phyloP scores from a whole-genome alignment of 2,888 invertebrate species.

The Euzophera pinguis region DNA sequence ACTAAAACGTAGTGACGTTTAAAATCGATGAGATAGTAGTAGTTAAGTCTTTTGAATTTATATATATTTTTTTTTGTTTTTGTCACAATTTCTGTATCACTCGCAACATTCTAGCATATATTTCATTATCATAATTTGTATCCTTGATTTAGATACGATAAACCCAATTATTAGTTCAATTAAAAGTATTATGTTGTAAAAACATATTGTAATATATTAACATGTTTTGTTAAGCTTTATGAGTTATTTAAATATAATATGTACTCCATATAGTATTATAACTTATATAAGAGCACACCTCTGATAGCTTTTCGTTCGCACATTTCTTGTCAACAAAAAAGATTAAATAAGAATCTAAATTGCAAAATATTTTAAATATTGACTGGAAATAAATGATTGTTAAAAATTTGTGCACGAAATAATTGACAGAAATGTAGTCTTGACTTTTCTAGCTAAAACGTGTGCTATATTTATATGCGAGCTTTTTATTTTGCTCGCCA shows the following conservation, averaged over 20 bases:
- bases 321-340: not conserved
- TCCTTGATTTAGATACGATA: not conserved
- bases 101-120: not conserved
- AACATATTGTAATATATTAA: not conserved
- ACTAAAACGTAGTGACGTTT: slow-evolving; percentile 5
- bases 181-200: too few relatives aligned
- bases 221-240: not conserved
- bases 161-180: too few relatives aligned
- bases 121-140: not conserved
- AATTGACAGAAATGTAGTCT: not conserved
- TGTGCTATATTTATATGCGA: slow-evolving; percentile 19
- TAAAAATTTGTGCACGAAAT: too few relatives aligned
- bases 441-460: slow-evolving; percentile 2
- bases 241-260: not conserved
- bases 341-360: too few relatives aligned
- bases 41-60: not conserved
- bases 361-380: too few relatives aligned
- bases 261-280: not conserved
- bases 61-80: not conserved
- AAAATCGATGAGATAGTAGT: not conserved
- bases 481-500: slow-evolving; percentile 37
- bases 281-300: not conserved
- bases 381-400: too few relatives aligned
- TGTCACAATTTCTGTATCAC: not conserved
- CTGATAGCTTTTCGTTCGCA: not conserved